Conservation (phyloP, 2,113 vertebrate species). For the Tupaia chinensis region DNA sequence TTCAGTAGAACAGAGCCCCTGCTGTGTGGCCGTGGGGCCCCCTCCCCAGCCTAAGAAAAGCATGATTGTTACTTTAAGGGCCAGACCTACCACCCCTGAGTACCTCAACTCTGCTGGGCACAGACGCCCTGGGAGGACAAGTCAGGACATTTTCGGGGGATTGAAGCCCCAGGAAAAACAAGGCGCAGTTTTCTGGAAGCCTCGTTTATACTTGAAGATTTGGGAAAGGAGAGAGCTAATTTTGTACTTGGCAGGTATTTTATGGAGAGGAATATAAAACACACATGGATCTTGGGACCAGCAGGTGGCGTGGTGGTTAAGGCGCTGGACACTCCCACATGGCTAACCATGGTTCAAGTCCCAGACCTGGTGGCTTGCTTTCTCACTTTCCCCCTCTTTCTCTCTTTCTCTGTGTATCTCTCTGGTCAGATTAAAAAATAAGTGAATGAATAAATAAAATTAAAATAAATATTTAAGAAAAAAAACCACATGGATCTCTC, state of each 20-base stretch:
- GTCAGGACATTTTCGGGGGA: neutral
- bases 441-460: too few relatives aligned
- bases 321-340: too few relatives aligned
- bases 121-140: neutral
- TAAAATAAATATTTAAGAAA: too few relatives aligned
- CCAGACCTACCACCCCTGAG: neutral
- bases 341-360: too few relatives aligned
- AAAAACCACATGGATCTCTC: neutral
- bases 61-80: neutral
- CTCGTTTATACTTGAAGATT: constrained; percentile 7
- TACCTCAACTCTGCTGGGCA: accelerated
- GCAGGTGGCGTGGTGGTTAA: too few relatives aligned
- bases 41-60: neutral
- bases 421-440: too few relatives aligned
- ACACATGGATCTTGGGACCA: neutral
- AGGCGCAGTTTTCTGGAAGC: neutral
- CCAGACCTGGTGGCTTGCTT: too few relatives aligned
- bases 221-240: constrained; percentile 12
- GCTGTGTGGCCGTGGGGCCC: neutral
- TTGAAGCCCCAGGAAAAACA: neutral
- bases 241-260: neutral
- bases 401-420: too few relatives aligned
- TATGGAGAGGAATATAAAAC: neutral
- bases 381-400: too few relatives aligned
- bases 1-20: neutral